Conservation (phyloP, 1,140 invertebrate genomes). For the Microplitis mediator region DNA sequence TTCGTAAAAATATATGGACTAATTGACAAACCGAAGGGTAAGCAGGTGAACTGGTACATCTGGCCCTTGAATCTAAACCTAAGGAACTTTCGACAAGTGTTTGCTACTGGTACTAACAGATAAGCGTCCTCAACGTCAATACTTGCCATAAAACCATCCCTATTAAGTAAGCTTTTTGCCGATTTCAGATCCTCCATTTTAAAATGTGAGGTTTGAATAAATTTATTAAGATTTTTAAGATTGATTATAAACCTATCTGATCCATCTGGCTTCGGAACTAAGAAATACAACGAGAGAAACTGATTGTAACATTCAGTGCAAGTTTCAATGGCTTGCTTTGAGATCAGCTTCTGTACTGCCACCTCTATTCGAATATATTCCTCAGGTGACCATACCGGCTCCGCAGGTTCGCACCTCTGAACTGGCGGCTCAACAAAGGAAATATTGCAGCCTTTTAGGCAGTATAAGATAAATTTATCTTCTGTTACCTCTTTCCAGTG, state of each 20-base stretch:
- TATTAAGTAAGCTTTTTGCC: background rate
- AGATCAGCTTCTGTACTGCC: background rate
- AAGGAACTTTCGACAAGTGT: slow-evolving; percentile 1
- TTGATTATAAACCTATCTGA: slow-evolving; percentile 24
- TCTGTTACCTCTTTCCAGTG: slow-evolving; percentile 1
- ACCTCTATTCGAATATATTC: background rate
- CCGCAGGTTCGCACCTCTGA: background rate
- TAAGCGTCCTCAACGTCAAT: slow-evolving; percentile 27
- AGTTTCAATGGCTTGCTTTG: background rate
- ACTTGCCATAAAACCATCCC: slow-evolving; percentile 4
- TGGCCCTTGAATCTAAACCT: slow-evolving; percentile 20
- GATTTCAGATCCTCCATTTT: slow-evolving; percentile 22
- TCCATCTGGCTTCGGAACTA: slow-evolving; percentile 19
- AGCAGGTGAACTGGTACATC: slow-evolving; percentile 23
- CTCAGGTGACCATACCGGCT: background rate
- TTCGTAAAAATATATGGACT: slow-evolving; percentile 28
- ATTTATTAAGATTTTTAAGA: slow-evolving; percentile 22
- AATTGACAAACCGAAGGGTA: slow-evolving; percentile 22
- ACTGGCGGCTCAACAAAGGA: background rate
- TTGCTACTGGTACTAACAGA: slow-evolving; percentile 12
- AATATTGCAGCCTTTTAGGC: slow-evolving; percentile 1
- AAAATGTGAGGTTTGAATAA: slow-evolving; percentile 13
- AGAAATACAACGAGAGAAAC: slow-evolving; percentile 24
- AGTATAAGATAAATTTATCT: background rate
- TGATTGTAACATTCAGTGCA: background rate